Evolutionary conservation across 2,888 invertebrate genomes (phyloP).

Genomic region (Melieria omissa): DNA sequence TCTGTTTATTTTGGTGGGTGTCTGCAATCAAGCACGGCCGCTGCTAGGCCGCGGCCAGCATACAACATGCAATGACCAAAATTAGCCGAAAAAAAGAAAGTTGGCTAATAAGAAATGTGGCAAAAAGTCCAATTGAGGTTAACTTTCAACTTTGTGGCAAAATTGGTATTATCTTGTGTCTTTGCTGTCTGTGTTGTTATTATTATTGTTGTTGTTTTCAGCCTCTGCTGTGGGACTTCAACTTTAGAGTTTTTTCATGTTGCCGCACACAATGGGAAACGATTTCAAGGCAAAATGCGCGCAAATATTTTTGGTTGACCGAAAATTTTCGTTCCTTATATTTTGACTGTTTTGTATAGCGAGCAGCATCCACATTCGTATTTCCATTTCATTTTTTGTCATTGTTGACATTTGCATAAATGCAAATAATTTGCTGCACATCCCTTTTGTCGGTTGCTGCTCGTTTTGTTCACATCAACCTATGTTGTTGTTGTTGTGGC

Average conservation of each 20-base stretch:
- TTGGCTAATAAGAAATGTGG: constrained; percentile 37
- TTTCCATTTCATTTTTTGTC: neutral
- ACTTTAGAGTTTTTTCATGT: too few relatives aligned
- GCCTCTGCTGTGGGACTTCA: too few relatives aligned
- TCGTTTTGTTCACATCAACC: neutral
- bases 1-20: constrained; percentile 26
- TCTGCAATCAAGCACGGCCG: constrained; percentile 12
- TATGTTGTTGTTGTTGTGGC: neutral
- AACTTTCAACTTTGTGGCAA: constrained; percentile 4
- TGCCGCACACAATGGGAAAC: too few relatives aligned
- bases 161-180: too few relatives aligned
- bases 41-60: neutral
- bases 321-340: too few relatives aligned
- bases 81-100: constrained; percentile 48
- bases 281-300: too few relatives aligned
- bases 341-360: too few relatives aligned
- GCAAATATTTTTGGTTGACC: too few relatives aligned
- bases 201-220: too few relatives aligned
- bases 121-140: constrained; percentile 19
- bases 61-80: constrained; percentile 37
- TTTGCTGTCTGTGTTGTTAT: too few relatives aligned
- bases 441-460: constrained; percentile 10
- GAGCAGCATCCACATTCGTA: too few relatives aligned
- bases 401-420: constrained; percentile 21
- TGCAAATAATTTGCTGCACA: constrained; percentile 17